Evolutionary conservation across 2,888 invertebrate species (phyloP).

Genomic region (Dolomedes plantarius): DNA sequence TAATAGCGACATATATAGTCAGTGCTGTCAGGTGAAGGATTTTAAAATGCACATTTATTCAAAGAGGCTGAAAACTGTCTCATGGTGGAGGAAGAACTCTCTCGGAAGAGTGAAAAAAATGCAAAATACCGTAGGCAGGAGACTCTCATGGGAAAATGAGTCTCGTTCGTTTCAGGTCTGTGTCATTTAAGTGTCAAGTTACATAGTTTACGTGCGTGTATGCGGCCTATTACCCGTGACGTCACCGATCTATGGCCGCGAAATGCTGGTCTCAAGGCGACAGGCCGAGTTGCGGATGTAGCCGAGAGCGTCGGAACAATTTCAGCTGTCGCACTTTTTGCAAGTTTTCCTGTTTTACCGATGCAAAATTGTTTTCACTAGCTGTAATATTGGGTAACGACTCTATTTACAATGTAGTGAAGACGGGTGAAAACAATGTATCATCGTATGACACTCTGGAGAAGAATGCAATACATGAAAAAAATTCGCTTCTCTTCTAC

Average conservation of each 20-base stretch:
- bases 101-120: too few relatives aligned
- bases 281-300: neutral
- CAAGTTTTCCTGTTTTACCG: neutral
- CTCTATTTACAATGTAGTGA: neutral
- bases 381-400: neutral
- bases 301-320: neutral
- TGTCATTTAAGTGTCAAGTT: conserved; percentile 1
- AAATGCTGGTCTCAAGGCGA: neutral
- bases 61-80: too few relatives aligned
- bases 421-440: neutral
- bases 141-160: neutral
- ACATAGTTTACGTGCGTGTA: neutral
- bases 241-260: neutral
- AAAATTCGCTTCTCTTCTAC: too few relatives aligned
- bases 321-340: neutral
- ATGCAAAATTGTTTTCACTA: neutral
- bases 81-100: too few relatives aligned
- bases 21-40: too few relatives aligned
- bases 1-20: too few relatives aligned
- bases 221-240: neutral
- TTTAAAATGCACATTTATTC: too few relatives aligned
- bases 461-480: neutral
- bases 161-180: neutral
- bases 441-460: neutral
- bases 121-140: too few relatives aligned